Evolutionary conservation across 2,888 invertebrate species (phyloP), one percentile per base, ranked within the genome.

Genomic region (Geophilus truncorum): DNA sequence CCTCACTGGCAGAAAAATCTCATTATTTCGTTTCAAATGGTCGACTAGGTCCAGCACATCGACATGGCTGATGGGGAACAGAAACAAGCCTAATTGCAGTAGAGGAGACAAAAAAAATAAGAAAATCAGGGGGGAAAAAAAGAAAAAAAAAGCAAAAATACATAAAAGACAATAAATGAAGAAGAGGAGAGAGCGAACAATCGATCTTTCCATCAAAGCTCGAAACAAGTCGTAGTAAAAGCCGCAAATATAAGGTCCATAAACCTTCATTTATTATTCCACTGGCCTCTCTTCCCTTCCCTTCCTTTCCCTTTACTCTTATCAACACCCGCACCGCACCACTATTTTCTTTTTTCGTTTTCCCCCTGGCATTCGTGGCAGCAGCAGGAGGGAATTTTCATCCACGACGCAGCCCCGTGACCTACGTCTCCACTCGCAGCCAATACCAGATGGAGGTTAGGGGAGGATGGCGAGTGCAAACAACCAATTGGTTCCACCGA

Each of bases 401-500:
- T 62, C 62, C 62, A 62, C 25, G 62, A 62, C 62, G 62, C 62
- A 62, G 62, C 62, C 62, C 62, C 62, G 62, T 62, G 62, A 62
- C 62, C 62, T 62, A 25, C 62, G 62, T 23, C 21, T 62, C 62
- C 62, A 62, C 62, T 62, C 28, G 62, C 62, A 62, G 62, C 62
- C 62, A 62, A 62, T 62, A 62, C 62, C 62, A 62, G 62, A 62
- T 62, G 62, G 62, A 62, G 62, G 62, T 62, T 62, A 25, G 62
- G 62, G 62, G 62, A 62, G 62, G 62, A 62, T 62, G 62, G 62
- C 28, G 62, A 62, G 25, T 62, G 25, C 25, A 62, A 62, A 62
- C 62, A 62, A 62, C 62, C 62, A 62, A 62, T 62, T 62, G 62
- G 62, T 62, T 62, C 62, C 62, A 62, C 62, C 62, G 62, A 62